Evolutionary conservation across 2,888 invertebrate genomes (phyloP).

Genomic region (Scelioninae gen. 2): DNA sequence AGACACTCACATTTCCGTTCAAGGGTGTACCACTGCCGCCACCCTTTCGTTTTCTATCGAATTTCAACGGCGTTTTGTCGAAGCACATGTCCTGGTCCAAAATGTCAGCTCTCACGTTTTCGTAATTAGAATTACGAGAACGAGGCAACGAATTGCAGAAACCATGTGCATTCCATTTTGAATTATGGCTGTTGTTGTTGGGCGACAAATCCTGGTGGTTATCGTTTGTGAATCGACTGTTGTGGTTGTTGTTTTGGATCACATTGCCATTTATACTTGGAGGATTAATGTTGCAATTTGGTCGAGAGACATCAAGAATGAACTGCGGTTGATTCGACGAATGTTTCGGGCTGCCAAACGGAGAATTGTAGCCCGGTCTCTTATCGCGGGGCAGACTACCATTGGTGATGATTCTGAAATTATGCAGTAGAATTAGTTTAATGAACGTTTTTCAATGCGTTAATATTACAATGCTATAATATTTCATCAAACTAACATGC

Average conservation of each 20-base stretch:
- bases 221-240: constrained; percentile 36
- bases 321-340: constrained; percentile 71
- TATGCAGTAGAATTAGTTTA: constrained; percentile 4
- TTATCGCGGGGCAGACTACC: constrained; percentile 89
- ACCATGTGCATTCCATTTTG: constrained; percentile 64
- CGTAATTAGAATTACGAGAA: constrained; percentile 68
- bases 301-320: constrained; percentile 75
- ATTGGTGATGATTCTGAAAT: constrained; percentile 88
- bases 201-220: constrained; percentile 60
- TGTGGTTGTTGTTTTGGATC: constrained; percentile 49
- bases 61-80: constrained; percentile 53
- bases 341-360: constrained; percentile 72
- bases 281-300: constrained; percentile 42
- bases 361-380: constrained; percentile 74
- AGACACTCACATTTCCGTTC: constrained; percentile 65
- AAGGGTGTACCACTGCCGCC: constrained; percentile 63
- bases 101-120: constrained; percentile 65
- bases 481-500: too few species aligned
- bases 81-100: constrained; percentile 54
- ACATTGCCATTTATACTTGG: constrained; percentile 59
- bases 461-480: too few species aligned
- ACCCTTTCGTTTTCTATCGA: constrained; percentile 59
- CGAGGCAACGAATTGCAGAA: constrained; percentile 66
- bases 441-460: too few species aligned
- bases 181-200: constrained; percentile 67